Conservation (phyloP, 2,113 vertebrate genomes). For the Athene noctua region DNA sequence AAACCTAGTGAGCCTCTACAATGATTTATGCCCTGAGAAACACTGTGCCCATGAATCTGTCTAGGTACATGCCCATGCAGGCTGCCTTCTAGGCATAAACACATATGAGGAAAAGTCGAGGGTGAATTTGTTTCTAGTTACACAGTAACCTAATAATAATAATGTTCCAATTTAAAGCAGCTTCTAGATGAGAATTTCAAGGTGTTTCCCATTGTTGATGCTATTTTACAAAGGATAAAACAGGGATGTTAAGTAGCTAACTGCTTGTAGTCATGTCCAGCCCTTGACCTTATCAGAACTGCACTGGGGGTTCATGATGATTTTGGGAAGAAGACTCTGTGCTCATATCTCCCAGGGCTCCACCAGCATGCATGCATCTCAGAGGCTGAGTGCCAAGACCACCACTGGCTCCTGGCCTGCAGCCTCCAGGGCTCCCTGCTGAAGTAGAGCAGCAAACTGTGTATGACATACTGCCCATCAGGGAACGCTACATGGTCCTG, state of each 20-base stretch:
- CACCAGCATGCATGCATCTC: background rate
- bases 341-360: background rate
- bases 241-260: background rate
- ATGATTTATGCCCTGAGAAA: background rate
- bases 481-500: background rate
- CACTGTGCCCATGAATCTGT: background rate
- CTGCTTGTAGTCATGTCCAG: background rate
- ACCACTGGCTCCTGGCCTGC: background rate
- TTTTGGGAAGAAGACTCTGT: background rate
- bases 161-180: background rate
- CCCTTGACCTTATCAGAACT: background rate
- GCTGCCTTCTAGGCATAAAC: background rate
- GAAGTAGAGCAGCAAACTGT: background rate
- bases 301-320: fast-evolving
- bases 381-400: background rate
- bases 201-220: fast-evolving
- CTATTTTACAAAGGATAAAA: background rate
- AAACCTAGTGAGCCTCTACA: background rate
- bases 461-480: background rate
- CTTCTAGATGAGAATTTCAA: background rate
- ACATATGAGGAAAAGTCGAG: background rate
- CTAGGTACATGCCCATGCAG: fast-evolving
- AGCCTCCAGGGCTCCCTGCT: background rate
- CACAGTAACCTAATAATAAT: background rate
- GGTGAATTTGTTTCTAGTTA: background rate